Base-by-base conservation (phyloP, 2,113 vertebrate species). In the Hippopotamus amphibius region DNA sequence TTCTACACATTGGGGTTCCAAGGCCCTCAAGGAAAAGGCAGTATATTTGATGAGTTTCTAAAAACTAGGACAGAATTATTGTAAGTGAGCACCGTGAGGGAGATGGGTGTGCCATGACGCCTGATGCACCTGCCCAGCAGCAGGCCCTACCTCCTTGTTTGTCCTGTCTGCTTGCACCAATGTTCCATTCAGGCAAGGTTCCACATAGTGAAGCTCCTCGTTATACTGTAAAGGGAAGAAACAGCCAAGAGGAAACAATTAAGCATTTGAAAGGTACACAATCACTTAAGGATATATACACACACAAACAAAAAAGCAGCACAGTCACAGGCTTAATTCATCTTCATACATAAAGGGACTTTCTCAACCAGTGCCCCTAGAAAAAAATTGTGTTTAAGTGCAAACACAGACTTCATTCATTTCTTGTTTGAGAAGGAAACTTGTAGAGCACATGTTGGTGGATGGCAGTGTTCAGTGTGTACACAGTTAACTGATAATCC, bases 81-180 rank as follows among this genome's bases (percentile, higher is more conserved):
- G 6, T 37, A 61, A 55, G 65, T 2, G 10, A 30, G 21, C 22
- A 26, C n/a, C 46, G 2, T 30, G 37, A 33, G 41, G 63, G 33
- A 72, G 57, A 33, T 0, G 28, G 15, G 1, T 21, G n/a, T 5
- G 24, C 21, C 57, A 21, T 2, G 69, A 8, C 16, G 69, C 33
- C 33, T 1, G 3, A 13, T 5, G 28, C 6, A 3, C n/a, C 90
- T 15, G 0, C 11, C 43, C 9, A 15, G 30, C 0, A 0, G 30
- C n/a, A 63, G 95, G 93, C 53, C 99, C 99, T 98, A 99, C 99
- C 99, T 99, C 99, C 99, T 99, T 99, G 98, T 99, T 99, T 97
- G 99, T 99, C 98, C 99, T 98, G 94, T 99, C 99, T 7, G 99
- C 99, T 98, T 99, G 99, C 94, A 99, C 99, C 98, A 99, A 98